Evolutionary conservation across 2,888 invertebrate species (phyloP), one percentile per base, ranked within the genome.

Genomic region (Cephus pygmeus): DNA sequence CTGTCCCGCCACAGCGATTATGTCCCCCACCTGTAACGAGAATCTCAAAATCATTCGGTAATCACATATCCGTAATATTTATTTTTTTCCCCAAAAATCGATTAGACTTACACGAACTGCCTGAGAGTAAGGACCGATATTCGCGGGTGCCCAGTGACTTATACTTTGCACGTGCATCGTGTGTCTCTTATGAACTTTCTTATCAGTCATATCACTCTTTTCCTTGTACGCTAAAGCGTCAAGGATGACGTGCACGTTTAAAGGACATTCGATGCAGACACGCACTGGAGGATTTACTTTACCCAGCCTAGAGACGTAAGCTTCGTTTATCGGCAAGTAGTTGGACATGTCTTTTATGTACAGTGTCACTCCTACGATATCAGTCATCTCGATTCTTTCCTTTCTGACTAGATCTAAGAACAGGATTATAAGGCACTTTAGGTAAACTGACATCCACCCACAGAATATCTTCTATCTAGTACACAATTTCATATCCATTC

Each of bases 141-240:
- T 98, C 80, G 98, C 98, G 0, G 98, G 98, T n/a, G 98, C 98
- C 98, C 98, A 98, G 91, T 98, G 98, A 36, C 98, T 98, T 86
- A 98, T 95, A 81, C 98, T 96, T 92, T 98, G 98, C 69, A 98
- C 98, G 90, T 98, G 98, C 96, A 98, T 96, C 11, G 96, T 97
- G 81, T 95, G 93, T 80, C 96, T 94, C 85, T 89, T 88, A 73
- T 88, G 86, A 79, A 87, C 82, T 84, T 88, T 87, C 77, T 87
- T 88, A 80, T 87, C 86, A 71, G 86, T 84, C 78, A 82, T 88
- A 84, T 80, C 82, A 80, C 77, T 80, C 77, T 85, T 85, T 85
- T 90, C 90, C 82, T 89, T 93, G 92, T 93, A 95, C 34, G 95
- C 95, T 76, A 96, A 93, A 78, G 96, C 97, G 87, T 97, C 97